These are phyloP conservation scores for Macropis europaea DNA, from an alignment of 2,888 invertebrate species.

Conservation along the genomic window DNA sequence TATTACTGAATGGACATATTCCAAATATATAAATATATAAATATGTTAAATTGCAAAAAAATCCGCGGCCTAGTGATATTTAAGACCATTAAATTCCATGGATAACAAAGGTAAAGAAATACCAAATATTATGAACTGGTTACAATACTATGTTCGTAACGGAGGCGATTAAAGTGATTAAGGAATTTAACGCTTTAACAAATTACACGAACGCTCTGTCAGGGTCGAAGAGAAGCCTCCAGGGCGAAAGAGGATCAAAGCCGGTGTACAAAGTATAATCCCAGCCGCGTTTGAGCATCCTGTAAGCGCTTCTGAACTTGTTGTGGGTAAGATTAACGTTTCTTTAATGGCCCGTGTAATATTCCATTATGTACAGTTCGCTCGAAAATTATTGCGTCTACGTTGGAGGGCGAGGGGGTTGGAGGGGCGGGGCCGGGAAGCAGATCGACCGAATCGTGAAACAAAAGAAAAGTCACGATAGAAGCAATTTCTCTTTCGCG, in stretches of 20 bases:
- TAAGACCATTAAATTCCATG: too few species aligned
- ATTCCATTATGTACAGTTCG: slow-evolving; percentile 75
- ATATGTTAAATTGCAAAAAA: too few species aligned
- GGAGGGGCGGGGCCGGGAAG: not conserved
- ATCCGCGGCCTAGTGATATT: too few species aligned
- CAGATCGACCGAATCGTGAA: slow-evolving; percentile 41
- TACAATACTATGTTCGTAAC: not conserved
- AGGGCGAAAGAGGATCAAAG: slow-evolving; percentile 74
- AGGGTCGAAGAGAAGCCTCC: slow-evolving; percentile 44
- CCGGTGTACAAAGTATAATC: slow-evolving; percentile 69
- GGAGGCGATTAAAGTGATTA: slow-evolving; percentile 50
- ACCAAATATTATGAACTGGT: too few species aligned
- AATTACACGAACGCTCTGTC: slow-evolving; percentile 67
- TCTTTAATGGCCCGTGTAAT: slow-evolving; percentile 79
- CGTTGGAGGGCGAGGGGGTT: slow-evolving; percentile 20
- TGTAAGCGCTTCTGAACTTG: slow-evolving; percentile 73
- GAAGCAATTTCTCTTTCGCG: slow-evolving; percentile 21
- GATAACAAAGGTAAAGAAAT: too few species aligned
- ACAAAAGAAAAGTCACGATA: slow-evolving; percentile 27
- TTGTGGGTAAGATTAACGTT: slow-evolving; percentile 79
- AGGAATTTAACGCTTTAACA: slow-evolving; percentile 74
- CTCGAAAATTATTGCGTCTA: slow-evolving; percentile 65
- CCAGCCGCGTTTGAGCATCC: slow-evolving; percentile 70
- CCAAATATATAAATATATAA: too few species aligned
- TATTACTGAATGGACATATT: too few species aligned